Percentiles rank a stretch among this genome's conserved stretches.
Evolutionary conservation across 2,113 vertebrate genomes (phyloP).

Genomic region (Centropristis striata): DNA sequence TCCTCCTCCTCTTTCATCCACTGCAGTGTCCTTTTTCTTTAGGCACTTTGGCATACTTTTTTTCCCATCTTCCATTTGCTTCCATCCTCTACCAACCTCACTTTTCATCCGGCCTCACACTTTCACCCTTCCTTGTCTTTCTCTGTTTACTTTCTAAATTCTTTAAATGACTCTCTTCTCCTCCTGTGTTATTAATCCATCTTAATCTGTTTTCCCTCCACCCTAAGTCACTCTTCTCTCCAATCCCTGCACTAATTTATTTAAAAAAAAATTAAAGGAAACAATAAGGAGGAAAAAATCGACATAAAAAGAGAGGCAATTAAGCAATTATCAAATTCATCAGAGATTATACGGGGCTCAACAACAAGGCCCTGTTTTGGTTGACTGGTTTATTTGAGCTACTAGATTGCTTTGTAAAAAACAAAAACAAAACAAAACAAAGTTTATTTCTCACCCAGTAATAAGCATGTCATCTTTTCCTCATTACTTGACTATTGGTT

Average conservation of each 20-base stretch:
- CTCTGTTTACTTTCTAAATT: neutral
- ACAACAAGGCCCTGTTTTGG: neutral
- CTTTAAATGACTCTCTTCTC: neutral
- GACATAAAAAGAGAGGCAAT: neutral
- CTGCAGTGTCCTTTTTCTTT: neutral
- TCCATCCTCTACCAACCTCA: too few species aligned
- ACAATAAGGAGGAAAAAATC: neutral
- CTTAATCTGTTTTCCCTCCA: neutral
- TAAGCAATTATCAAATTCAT: neutral
- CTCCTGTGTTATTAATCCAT: neutral
- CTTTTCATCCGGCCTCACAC: neutral
- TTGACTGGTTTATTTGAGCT: conserved; percentile 4
- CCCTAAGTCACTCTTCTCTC: neutral
- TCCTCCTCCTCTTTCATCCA: neutral
- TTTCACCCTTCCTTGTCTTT: neutral
- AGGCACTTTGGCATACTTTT: neutral
- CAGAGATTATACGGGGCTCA: neutral
- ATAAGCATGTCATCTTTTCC: neutral
- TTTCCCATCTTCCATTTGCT: neutral
- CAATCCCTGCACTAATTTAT: neutral
- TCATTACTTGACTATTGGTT: conserved; percentile 9
- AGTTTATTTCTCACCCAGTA: neutral
- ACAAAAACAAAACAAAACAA: too few species aligned
- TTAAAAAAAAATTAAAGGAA: neutral
- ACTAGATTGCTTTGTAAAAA: neutral